These are phyloP conservation scores for Hestina assimilis DNA, from an alignment of 1,140 invertebrate genomes.

Conservation along the genomic window DNA sequence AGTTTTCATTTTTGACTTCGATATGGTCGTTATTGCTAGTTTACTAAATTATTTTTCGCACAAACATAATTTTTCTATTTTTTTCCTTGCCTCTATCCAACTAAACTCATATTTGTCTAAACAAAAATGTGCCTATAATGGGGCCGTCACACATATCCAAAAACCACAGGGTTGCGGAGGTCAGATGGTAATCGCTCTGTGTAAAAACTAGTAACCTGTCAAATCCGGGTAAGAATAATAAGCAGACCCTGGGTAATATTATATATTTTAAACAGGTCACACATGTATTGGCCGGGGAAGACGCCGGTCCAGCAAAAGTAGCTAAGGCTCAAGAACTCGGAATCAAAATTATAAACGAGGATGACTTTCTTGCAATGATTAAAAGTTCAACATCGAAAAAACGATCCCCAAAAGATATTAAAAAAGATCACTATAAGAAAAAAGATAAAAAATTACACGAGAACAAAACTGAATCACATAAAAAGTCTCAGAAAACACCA, in stretches of 20 bases:
- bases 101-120: too few species aligned
- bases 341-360: constrained; percentile 88
- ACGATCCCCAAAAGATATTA: constrained; percentile 17
- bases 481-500: constrained; percentile 25
- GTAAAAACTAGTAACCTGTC: too few species aligned
- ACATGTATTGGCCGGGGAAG: constrained; percentile 90
- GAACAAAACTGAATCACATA: constrained; percentile 9
- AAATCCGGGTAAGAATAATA: neutral
- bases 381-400: constrained; percentile 46
- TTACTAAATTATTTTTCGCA: too few species aligned
- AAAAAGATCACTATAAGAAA: constrained; percentile 31
- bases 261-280: constrained; percentile 80
- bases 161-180: neutral
- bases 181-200: too few species aligned
- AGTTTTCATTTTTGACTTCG: too few species aligned
- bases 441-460: constrained; percentile 18
- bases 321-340: constrained; percentile 86
- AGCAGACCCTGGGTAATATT: too few species aligned
- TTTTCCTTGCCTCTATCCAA: too few species aligned
- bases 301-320: constrained; percentile 90
- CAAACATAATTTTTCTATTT: too few species aligned
- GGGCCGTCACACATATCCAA: neutral
- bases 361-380: constrained; percentile 91
- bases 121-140: too few species aligned
- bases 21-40: too few species aligned